A percentile compares a stretch with the other conserved stretches of the same genome.
These are phyloP conservation scores for Dryas iulia DNA, from an alignment of 1,140 invertebrate species.

Conservation along the genomic window DNA sequence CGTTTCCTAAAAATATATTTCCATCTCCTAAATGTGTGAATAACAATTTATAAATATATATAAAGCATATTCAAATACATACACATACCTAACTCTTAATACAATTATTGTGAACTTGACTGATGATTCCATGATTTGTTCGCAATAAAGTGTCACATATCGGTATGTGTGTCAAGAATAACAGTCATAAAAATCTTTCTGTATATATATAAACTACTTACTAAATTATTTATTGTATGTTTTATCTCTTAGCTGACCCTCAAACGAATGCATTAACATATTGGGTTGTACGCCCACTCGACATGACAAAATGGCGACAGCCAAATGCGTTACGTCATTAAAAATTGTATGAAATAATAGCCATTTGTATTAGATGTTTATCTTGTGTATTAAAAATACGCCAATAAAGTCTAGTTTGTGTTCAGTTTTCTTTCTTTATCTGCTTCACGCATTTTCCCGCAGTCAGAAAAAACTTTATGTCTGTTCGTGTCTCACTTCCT, in stretches of 20 bases:
- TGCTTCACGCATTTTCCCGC: no score
- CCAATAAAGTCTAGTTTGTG: not conserved
- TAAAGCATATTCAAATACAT: no score
- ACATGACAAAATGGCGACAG: not conserved
- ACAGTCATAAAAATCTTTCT: not conserved
- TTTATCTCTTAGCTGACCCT: not conserved
- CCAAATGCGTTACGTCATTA: not conserved
- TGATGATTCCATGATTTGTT: not conserved
- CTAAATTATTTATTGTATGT: not conserved
- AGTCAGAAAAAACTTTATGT: no score
- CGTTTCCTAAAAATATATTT: no score
- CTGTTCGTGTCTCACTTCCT: no score
- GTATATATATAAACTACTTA: not conserved
- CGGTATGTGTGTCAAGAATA: not conserved
- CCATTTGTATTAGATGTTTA: not conserved
- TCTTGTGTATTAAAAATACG: not conserved
- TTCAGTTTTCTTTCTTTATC: no score
- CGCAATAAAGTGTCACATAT: not conserved
- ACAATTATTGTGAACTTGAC: not conserved
- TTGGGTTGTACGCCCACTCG: not conserved
- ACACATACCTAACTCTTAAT: not conserved
- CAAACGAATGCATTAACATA: constrained; percentile 3
- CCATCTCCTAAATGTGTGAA: no score
- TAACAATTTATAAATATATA: no score
- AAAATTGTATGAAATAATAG: not conserved